phyloP scores from a whole-genome alignment of 2,888 invertebrate species.

The Platycheirus rosarum region DNA sequence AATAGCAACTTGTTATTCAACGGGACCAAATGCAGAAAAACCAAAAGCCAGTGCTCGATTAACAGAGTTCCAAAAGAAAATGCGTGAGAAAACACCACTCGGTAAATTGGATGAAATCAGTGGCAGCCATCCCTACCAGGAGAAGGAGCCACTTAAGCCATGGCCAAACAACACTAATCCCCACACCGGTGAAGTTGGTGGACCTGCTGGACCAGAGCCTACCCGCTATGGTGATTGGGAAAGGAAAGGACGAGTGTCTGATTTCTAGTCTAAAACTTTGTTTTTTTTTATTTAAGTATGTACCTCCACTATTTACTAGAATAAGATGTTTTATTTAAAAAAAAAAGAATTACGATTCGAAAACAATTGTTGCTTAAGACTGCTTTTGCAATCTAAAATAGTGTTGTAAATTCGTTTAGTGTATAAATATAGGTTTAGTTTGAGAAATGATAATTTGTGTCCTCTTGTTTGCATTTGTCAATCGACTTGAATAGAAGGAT shows the following conservation, averaged over 20 bases:
- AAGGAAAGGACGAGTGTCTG: conserved; percentile 97
- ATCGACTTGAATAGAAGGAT: too few species aligned
- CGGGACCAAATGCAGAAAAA: conserved; percentile 32
- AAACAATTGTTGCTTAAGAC: conserved; percentile 55
- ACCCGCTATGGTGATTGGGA: conserved; percentile 99
- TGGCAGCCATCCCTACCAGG: conserved; percentile 88
- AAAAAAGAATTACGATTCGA: conserved; percentile 14
- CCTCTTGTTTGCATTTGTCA: neutral
- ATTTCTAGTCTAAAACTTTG: conserved; percentile 91
- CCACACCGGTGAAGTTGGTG: conserved; percentile 96
- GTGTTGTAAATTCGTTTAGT: conserved; percentile 24
- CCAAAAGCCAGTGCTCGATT: conserved; percentile 83
- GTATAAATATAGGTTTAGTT: neutral
- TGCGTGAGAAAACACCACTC: conserved; percentile 87
- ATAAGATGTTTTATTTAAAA: conserved; percentile 39
- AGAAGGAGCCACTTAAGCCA: conserved; percentile 91
- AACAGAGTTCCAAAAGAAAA: conserved; percentile 89
- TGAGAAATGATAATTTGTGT: neutral
- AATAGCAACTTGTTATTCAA: conserved; percentile 68
- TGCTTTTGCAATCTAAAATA: conserved; percentile 42
- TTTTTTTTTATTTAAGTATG: conserved; percentile 7
- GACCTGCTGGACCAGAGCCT: conserved; percentile 98
- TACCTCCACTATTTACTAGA: conserved; percentile 22
- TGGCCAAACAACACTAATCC: conserved; percentile 96
- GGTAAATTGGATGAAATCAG: conserved; percentile 90